These are phyloP conservation scores for Brenthis daphne DNA, from an alignment of 2,888 invertebrate genomes.

Conservation along the genomic window DNA sequence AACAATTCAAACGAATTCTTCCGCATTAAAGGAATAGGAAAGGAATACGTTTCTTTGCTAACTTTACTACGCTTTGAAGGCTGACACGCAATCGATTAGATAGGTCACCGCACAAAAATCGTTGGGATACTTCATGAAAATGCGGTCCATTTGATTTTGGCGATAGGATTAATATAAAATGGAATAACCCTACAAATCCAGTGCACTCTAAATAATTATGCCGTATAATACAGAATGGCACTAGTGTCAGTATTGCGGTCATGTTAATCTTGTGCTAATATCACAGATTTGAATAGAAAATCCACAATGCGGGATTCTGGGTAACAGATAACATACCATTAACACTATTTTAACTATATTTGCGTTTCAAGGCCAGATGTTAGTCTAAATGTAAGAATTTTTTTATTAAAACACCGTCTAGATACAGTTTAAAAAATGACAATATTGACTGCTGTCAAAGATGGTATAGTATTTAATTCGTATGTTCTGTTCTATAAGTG, in stretches of 20 bases:
- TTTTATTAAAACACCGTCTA: no score
- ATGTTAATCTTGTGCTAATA: constrained; percentile 18
- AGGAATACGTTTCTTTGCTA: constrained; percentile 30
- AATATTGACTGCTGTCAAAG: no score
- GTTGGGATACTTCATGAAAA: constrained; percentile 23
- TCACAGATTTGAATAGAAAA: constrained; percentile 10
- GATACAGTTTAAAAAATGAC: no score
- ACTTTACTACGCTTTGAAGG: constrained; percentile 17
- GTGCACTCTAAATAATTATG: constrained; percentile 23
- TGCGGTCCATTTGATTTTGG: constrained; percentile 15
- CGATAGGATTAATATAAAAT: constrained; percentile 8
- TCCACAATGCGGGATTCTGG: background rate
- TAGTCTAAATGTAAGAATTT: background rate
- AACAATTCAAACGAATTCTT: constrained; percentile 30
- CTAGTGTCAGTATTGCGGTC: constrained; percentile 8
- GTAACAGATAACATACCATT: background rate
- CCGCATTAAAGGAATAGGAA: constrained; percentile 28
- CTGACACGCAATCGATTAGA: constrained; percentile 29
- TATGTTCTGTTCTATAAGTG: no score
- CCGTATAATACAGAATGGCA: background rate
- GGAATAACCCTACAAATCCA: background rate
- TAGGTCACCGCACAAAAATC: constrained; percentile 27
- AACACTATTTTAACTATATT: background rate
- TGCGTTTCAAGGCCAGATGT: background rate
- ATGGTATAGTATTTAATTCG: no score